These are phyloP conservation scores for Phalloptychus januarius DNA, from an alignment of 2,797 vertebrate species.

Conservation along the genomic window DNA sequence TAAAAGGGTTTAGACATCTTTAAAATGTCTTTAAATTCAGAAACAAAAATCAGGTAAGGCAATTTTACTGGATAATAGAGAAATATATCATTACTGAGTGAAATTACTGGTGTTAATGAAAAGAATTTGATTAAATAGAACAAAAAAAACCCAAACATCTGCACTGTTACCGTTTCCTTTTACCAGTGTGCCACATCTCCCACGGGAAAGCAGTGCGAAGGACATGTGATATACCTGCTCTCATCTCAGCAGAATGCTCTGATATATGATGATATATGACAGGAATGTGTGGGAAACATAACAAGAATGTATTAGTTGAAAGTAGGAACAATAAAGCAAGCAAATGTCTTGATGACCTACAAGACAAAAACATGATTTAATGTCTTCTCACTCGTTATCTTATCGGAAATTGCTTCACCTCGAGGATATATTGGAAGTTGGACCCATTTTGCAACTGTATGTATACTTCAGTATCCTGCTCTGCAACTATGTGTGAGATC, in stretches of 20 bases:
- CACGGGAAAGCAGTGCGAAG: conserved; percentile 38
- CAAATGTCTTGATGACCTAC: conserved; percentile 1
- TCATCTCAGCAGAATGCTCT: conserved; percentile 28
- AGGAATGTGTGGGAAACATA: conserved; percentile 70
- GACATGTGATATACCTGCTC: conserved; percentile 62
- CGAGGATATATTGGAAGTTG: background rate
- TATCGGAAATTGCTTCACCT: background rate
- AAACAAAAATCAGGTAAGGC: background rate
- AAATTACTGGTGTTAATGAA: background rate
- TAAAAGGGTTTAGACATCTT: background rate
- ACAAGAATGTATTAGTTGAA: background rate
- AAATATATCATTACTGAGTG: background rate
- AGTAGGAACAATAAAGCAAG: conserved; percentile 26
- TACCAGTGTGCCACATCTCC: conserved; percentile 32
- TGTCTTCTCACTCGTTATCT: conserved; percentile 1
- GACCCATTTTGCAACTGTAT: background rate
- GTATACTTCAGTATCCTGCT: conserved; percentile 10
- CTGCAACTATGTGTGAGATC: conserved; percentile 42
- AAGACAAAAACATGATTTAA: conserved; percentile 11
- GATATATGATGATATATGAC: conserved; percentile 21
- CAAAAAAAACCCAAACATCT: background rate
- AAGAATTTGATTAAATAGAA: background rate
- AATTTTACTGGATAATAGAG: background rate
- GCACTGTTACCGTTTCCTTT: background rate
- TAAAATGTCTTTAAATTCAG: background rate